phyloP scores from a whole-genome alignment of 2,797 vertebrate genomes.

The Cottoperca gobio region DNA sequence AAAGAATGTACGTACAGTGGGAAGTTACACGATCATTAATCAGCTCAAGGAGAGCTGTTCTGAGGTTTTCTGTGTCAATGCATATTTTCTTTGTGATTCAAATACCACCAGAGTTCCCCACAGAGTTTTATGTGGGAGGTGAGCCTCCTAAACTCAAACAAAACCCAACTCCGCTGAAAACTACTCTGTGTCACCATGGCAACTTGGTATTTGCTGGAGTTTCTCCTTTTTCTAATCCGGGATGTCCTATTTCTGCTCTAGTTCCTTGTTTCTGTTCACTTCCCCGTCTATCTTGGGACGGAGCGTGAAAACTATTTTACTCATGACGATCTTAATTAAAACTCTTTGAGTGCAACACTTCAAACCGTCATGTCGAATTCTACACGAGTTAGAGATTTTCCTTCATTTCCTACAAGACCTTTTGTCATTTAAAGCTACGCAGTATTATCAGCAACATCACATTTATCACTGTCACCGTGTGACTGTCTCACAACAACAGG shows the following conservation, averaged over 20 bases:
- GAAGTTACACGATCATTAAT: slow-evolving; percentile 25
- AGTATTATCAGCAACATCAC: slow-evolving; percentile 26
- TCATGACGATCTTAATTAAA: not conserved
- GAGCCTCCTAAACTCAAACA: not conserved
- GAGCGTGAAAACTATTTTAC: not conserved
- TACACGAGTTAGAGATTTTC: not conserved
- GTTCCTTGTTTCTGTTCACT: not conserved
- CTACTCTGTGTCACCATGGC: not conserved
- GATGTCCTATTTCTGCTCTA: not conserved
- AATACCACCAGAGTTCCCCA: not conserved
- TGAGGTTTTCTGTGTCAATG: not conserved
- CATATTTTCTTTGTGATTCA: not conserved
- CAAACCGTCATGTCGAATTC: not conserved
- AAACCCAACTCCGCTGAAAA: not conserved
- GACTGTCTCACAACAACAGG: slow-evolving; percentile 66
- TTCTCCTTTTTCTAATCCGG: not conserved
- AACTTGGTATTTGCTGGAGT: not conserved
- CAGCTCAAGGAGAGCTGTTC: not conserved
- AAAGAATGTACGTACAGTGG: not conserved
- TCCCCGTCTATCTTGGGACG: not conserved
- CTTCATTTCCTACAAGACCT: not conserved
- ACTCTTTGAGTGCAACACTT: not conserved
- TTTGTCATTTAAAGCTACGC: not conserved
- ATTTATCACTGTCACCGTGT: slow-evolving; percentile 33
- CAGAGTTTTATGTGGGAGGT: not conserved